Percentiles rank a stretch among this genome's conserved stretches.
Evolutionary conservation across 2,113 vertebrate species (phyloP).

Genomic region (Apodemus sylvaticus): DNA sequence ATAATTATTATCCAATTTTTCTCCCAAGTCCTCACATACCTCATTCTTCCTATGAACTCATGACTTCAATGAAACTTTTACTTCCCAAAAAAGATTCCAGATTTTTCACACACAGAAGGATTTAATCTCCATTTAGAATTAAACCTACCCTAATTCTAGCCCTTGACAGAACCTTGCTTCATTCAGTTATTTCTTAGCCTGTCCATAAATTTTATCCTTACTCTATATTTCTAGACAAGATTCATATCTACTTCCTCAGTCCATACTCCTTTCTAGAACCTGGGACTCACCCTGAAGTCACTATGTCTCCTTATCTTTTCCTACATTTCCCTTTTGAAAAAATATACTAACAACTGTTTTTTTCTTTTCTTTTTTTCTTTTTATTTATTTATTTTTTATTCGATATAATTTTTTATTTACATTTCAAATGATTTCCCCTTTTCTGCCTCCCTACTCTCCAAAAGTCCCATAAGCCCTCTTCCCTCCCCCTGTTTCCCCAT

Average conservation of each 20-base stretch:
- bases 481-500: too few species aligned
- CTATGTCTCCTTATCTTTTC: background rate
- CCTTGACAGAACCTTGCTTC: background rate
- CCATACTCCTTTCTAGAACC: background rate
- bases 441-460: too few species aligned
- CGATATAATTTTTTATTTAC: too few species aligned
- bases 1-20: background rate
- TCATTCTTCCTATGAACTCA: background rate
- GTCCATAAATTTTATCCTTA: background rate
- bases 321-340: background rate
- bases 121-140: background rate
- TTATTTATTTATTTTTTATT: too few species aligned
- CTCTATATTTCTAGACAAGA: background rate
- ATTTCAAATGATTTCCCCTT: too few species aligned
- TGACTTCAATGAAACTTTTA: background rate
- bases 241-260: background rate
- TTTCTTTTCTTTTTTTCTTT: too few species aligned
- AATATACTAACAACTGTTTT: background rate
- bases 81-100: background rate
- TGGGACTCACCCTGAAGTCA: background rate
- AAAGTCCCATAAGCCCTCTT: too few species aligned
- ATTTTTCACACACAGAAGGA: background rate
- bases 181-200: background rate
- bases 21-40: background rate
- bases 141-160: background rate